Evolutionary conservation across 2,113 vertebrate species (phyloP), one percentile per base, ranked within the genome.

Genomic region (Petroica traversi): DNA sequence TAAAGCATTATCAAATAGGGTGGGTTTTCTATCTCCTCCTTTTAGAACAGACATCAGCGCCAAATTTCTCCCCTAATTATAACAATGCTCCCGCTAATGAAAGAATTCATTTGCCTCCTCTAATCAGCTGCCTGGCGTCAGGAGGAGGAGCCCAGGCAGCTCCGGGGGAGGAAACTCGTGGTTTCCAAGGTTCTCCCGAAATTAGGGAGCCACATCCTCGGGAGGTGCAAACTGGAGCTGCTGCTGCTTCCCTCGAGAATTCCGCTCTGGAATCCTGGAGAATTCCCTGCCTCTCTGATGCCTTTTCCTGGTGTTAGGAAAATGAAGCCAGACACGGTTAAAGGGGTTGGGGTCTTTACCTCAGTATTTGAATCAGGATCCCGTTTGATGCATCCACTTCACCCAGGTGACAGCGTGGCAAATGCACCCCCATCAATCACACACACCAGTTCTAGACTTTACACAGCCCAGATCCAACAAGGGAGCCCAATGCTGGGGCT

Each of bases 81-180:
- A 89, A 92, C 94, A 94, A 93, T 89, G 93, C 72, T 81, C 63
- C 74, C 62, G 61, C 83, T 95, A 92, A 96, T 93, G 95, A 94
- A 94, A 94, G 89, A 85, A 78, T 94, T 92, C 76, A 83, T 96
- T 95, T 93, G 87, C 87, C 74, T 95, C 9, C 74, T 34, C 81
- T 95, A 89, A 92, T 95, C 94, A 96, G 51, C 89, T 67, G 64
- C 28, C 81, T 86, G 83, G 28, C 69, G 58, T 23, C 3, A 6
- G 95, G 77, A 93, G 92, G 86, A 93, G 86, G 94, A 83, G 95
- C 51, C 23, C 17, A 25, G 6, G 23, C 17, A 59, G 86, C 41
- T 46, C 23, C 25, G 55, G 34, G 67, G 93, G 72, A 89, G 61
- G 29, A 38, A 66, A 13, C 52, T 46, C 63, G 4, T 61, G 31